Percentiles rank a stretch among this genome's conserved stretches.
Evolutionary conservation across 2,888 invertebrate genomes (phyloP).

Genomic region (Sesamia inferens): DNA sequence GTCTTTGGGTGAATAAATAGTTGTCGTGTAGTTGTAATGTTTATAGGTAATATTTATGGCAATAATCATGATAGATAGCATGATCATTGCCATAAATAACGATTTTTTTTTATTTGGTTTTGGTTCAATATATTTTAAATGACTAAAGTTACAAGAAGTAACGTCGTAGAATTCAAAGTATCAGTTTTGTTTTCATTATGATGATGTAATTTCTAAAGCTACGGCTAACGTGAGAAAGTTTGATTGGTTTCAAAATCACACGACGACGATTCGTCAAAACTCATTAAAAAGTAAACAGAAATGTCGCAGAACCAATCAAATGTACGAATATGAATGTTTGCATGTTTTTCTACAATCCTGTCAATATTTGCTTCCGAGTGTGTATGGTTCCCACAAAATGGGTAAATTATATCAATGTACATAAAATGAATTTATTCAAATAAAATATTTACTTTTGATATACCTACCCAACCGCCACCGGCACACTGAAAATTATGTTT

Average conservation of each 20-base stretch:
- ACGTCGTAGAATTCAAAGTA: conserved; percentile 21
- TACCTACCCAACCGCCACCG: not conserved
- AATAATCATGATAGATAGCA: too few species aligned
- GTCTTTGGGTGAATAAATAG: conserved; percentile 14
- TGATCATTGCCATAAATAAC: too few species aligned
- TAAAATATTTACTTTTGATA: conserved; percentile 32
- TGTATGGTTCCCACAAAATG: conserved; percentile 43
- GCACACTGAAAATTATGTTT: not conserved
- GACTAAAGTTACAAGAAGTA: conserved; percentile 8
- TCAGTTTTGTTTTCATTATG: conserved; percentile 59
- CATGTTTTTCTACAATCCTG: conserved; percentile 56
- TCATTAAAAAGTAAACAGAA: conserved; percentile 89
- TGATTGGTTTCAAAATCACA: conserved; percentile 87
- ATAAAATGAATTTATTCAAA: conserved; percentile 23
- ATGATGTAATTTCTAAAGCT: conserved; percentile 68
- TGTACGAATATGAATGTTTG: conserved; percentile 58
- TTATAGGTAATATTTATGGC: not conserved
- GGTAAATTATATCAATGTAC: conserved; percentile 45
- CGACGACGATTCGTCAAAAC: conserved; percentile 82
- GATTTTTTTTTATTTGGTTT: too few species aligned
- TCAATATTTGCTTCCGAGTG: conserved; percentile 58
- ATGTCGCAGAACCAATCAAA: conserved; percentile 84
- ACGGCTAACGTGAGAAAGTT: conserved; percentile 81
- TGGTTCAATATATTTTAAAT: conserved; percentile 9
- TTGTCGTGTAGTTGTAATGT: not conserved